These are phyloP conservation scores for Dynastes hyllus DNA, from an alignment of 2,888 invertebrate species.

Conservation along the genomic window DNA sequence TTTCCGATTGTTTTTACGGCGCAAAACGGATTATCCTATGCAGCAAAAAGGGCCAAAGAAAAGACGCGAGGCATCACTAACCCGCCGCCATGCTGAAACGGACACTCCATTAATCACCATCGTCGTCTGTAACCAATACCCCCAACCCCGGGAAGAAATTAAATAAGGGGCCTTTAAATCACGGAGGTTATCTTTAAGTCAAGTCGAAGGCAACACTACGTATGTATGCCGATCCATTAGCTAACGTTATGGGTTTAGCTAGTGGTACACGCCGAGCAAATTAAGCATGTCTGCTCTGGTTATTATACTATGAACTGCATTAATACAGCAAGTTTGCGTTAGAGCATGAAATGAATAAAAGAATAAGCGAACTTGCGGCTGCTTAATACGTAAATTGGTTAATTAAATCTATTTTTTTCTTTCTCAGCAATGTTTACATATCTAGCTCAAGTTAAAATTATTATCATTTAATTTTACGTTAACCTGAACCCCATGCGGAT, in stretches of 20 bases:
- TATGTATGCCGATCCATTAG: slow-evolving; percentile 19
- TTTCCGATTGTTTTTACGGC: too few species aligned
- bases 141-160: slow-evolving; percentile 35
- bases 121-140: slow-evolving; percentile 8
- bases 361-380: too few species aligned
- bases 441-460: too few species aligned
- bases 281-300: slow-evolving; percentile 16
- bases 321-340: background rate
- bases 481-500: too few species aligned
- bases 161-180: too few species aligned
- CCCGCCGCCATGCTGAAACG: slow-evolving; percentile 8
- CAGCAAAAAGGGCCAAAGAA: background rate
- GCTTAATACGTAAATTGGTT: too few species aligned
- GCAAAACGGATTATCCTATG: background rate
- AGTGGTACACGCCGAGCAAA: slow-evolving; percentile 2
- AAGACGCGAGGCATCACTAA: background rate
- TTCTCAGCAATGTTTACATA: too few species aligned
- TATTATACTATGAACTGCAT: slow-evolving; percentile 3
- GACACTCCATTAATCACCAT: slow-evolving; percentile 32
- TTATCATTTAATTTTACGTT: too few species aligned
- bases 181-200: slow-evolving; percentile 26
- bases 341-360: too few species aligned
- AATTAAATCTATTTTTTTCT: too few species aligned
- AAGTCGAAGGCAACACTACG: slow-evolving; percentile 25
- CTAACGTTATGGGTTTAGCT: background rate